Percentiles rank a stretch among this genome's conserved stretches.
Conservation (phyloP, 1,140 invertebrate genomes). For the Eumeta japonica region DNA sequence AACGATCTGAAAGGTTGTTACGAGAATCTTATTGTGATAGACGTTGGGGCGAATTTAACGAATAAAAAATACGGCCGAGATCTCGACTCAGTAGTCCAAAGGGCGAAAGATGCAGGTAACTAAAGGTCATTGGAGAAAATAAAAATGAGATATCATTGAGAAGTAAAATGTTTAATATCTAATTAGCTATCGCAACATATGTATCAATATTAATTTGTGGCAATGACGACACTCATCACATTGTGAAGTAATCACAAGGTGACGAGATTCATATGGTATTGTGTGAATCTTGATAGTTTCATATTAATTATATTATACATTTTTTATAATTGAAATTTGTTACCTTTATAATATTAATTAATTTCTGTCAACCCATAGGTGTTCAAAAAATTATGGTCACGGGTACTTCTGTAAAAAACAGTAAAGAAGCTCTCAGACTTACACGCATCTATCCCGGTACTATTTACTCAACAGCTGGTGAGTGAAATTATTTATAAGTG, state of each 20-base stretch:
- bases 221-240: neutral
- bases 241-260: too few relatives aligned
- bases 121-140: conserved; percentile 7
- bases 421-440: conserved; percentile 85
- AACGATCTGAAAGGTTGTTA: conserved; percentile 60
- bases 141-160: too few relatives aligned
- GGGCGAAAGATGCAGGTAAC: conserved; percentile 87
- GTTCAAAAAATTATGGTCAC: conserved; percentile 94
- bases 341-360: neutral
- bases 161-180: too few relatives aligned
- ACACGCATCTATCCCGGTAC: conserved; percentile 86
- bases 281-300: too few relatives aligned
- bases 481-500: conserved; percentile 7
- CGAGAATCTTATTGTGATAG: conserved; percentile 88
- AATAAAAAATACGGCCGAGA: conserved; percentile 93
- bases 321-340: neutral
- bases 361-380: conserved; percentile 58
- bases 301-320: too few relatives aligned
- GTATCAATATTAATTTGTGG: neutral
- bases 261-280: too few relatives aligned
- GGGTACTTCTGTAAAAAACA: conserved; percentile 82
- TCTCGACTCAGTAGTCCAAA: conserved; percentile 87
- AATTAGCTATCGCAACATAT: too few relatives aligned
- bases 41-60: conserved; percentile 91
- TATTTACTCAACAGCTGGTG: conserved; percentile 90